Percentiles rank a stretch among this genome's conserved stretches.
These are phyloP conservation scores for Argyra leucocephala DNA, from an alignment of 2,888 invertebrate genomes.

Conservation along the genomic window DNA sequence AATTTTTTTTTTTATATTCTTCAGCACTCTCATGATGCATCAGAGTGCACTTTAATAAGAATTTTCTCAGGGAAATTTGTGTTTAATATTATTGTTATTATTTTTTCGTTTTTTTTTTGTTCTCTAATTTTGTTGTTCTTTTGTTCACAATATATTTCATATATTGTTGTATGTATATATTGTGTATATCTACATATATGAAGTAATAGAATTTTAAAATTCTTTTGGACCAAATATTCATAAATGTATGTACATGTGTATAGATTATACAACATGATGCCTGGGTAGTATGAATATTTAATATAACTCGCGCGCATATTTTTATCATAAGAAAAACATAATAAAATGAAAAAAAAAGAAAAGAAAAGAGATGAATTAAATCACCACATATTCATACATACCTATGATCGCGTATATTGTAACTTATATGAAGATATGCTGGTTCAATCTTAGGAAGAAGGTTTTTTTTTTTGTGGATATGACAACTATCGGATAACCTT, in stretches of 20 bases:
- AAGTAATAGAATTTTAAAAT: no score
- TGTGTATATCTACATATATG: not conserved
- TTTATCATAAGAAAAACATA: not conserved
- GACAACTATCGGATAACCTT: no score
- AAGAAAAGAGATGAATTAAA: not conserved
- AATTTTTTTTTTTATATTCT: not conserved
- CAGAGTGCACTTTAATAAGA: not conserved
- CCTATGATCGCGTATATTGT: not conserved
- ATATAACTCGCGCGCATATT: not conserved
- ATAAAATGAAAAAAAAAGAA: no score
- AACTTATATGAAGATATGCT: not conserved
- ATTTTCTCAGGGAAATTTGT: not conserved
- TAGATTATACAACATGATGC: no score
- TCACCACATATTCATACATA: not conserved
- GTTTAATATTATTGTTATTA: not conserved
- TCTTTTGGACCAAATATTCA: no score
- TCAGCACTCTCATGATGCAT: not conserved
- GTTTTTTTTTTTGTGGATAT: no score
- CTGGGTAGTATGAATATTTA: not conserved
- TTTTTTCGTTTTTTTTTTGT: not conserved
- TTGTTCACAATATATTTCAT: no score
- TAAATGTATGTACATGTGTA: no score
- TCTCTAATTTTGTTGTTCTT: not conserved
- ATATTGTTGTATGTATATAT: no score
- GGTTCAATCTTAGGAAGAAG: not conserved